phyloP scores from a whole-genome alignment of 1,140 invertebrate species.

The Musca domestica region DNA sequence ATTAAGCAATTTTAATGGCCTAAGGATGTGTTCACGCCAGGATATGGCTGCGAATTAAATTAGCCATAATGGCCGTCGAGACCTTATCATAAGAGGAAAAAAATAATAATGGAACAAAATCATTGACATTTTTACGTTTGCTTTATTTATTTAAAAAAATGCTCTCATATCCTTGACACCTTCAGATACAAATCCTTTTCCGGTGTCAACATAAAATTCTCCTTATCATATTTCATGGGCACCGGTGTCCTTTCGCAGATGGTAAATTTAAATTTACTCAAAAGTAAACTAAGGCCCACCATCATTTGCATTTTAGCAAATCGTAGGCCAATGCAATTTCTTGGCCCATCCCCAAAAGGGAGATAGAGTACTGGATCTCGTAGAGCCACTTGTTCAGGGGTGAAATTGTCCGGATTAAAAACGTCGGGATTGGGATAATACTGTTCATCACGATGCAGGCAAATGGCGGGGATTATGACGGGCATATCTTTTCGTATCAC shows the following conservation, averaged over 20 bases:
- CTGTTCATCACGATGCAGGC: constrained; percentile 58
- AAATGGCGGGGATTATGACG: constrained; percentile 58
- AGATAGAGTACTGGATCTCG: constrained; percentile 55
- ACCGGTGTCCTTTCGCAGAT: constrained; percentile 31
- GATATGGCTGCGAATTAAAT: no score
- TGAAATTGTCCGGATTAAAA: constrained; percentile 60
- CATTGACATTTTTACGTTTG: no score
- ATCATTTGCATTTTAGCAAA: constrained; percentile 51
- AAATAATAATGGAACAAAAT: background rate
- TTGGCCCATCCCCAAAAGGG: constrained; percentile 59
- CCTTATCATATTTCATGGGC: constrained; percentile 20
- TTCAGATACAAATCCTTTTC: constrained; percentile 20
- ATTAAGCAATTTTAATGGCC: no score
- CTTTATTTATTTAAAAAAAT: background rate
- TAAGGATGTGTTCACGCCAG: no score
- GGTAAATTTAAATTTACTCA: constrained; percentile 39
- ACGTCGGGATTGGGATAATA: constrained; percentile 59
- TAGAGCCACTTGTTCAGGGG: constrained; percentile 47
- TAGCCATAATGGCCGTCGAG: no score
- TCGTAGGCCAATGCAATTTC: constrained; percentile 54
- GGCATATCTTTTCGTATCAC: constrained; percentile 45
- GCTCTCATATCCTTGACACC: constrained; percentile 7
- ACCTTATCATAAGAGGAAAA: no score
- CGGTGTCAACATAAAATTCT: constrained; percentile 3
- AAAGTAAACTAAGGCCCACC: constrained; percentile 43